A percentile compares a stretch with the other conserved stretches of the same genome.
phyloP scores from a whole-genome alignment of 2,113 vertebrate genomes.

The Chascanopsetta lugubris region DNA sequence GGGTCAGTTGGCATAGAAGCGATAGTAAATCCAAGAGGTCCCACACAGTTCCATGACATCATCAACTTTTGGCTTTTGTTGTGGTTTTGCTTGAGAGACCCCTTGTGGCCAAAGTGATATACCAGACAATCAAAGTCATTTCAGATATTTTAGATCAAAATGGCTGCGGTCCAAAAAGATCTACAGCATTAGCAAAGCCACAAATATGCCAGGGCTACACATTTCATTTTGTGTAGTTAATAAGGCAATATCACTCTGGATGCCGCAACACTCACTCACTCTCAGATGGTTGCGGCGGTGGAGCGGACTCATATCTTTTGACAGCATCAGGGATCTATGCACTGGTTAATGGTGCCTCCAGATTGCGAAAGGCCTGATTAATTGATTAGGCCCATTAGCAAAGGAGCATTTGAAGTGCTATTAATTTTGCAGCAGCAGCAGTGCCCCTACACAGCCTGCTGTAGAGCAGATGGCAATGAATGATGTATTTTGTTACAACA shows the following conservation, averaged over 20 bases:
- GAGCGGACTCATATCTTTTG: slow-evolving; percentile 50
- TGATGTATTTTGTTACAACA: slow-evolving; percentile 76
- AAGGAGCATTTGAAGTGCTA: slow-evolving; percentile 71
- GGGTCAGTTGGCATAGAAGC: too few species aligned
- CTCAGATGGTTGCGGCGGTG: slow-evolving; percentile 27
- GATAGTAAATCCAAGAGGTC: too few species aligned
- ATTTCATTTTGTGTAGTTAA: slow-evolving; percentile 38
- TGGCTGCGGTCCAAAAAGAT: background rate
- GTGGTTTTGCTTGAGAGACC: background rate
- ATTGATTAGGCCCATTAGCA: slow-evolving; percentile 79
- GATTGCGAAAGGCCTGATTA: slow-evolving; percentile 66
- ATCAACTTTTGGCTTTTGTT: background rate
- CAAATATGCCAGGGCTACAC: background rate
- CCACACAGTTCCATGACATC: background rate
- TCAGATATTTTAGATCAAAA: background rate
- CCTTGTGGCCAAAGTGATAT: background rate
- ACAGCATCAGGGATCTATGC: slow-evolving; percentile 58
- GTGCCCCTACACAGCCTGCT: slow-evolving; percentile 55
- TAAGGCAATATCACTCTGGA: slow-evolving; percentile 17
- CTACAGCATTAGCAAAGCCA: background rate
- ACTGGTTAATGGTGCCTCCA: slow-evolving; percentile 63
- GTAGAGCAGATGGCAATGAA: slow-evolving; percentile 77
- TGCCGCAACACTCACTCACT: slow-evolving; percentile 3
- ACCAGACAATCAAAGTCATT: background rate
- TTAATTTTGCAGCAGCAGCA: slow-evolving; percentile 69